Base-by-base conservation (phyloP, 2,113 vertebrate species). In the Galbula dea region DNA sequence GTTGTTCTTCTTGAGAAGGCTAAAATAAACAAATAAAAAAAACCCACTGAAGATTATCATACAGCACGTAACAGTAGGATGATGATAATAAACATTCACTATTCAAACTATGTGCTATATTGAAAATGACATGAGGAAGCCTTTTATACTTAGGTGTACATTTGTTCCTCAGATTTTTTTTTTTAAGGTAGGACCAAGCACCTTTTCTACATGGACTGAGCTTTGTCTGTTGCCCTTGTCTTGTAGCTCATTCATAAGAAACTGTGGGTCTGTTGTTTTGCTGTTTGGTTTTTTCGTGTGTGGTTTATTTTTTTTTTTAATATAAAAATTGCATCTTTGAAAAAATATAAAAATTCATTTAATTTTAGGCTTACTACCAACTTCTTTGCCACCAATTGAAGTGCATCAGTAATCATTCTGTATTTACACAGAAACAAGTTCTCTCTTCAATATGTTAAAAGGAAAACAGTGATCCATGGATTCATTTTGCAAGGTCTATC, bases 1-100 rank as follows among this genome's bases (percentile, higher is more conserved):
- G 59, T 36, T 96, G 94, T 18, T 97, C 94, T 91, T 97, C 97
- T 39, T 90, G 87, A 61, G 97, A 94, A n/a, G 96, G 96, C 99
- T 98, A 94, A 91, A 98, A 97, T 41, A 61, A 97, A 61, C 90
- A 58, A 72, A 78, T 24, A 90, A 87, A 57, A n/a, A n/a, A n/a
- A n/a, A n/a, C n/a, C n/a, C n/a, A n/a, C 43, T 37, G 45, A 69
- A 78, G 68, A 74, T 37, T 57, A 4, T 6, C 22, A 72, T 41
- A 34, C 10, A 86, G 63, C 32, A 86, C 10, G 2, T 4, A 59
- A 39, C 22, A 83, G 36, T 0, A 57, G 14, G 16, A 51, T 30
- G n/a, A 41, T 9, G 9, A 89, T 16, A n/a, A 58, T 4, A 61
- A 10, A 39, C 54, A 37, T 34, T 61, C 41, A 34, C 11, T 82